These are phyloP conservation scores for Drosophila tsacasi DNA, from an alignment of 1,140 invertebrate genomes.

Conservation along the genomic window DNA sequence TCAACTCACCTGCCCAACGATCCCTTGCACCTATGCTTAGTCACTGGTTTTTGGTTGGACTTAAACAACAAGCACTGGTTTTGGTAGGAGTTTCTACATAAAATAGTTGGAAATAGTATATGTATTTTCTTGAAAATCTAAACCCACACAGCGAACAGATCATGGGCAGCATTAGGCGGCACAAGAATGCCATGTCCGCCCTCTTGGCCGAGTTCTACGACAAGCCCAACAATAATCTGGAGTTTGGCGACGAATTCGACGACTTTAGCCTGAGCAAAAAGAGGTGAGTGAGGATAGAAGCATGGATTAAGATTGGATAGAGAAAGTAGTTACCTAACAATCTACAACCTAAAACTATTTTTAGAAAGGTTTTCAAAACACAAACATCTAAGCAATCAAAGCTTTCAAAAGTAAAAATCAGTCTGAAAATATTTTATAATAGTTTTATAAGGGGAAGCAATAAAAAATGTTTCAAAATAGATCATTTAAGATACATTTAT, in stretches of 20 bases:
- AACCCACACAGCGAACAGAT: constrained; percentile 89
- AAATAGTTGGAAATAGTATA: constrained; percentile 6
- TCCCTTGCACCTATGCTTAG: constrained; percentile 57
- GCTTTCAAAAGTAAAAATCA: not conserved
- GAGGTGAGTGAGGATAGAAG: constrained; percentile 51
- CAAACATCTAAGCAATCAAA: not conserved
- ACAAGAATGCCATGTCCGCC: constrained; percentile 89
- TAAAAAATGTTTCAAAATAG: not conserved
- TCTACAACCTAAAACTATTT: not conserved
- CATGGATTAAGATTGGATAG: too few species aligned
- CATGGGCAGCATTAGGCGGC: constrained; percentile 89
- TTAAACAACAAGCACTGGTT: constrained; percentile 5
- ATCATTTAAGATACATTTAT: not conserved
- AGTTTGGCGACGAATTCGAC: constrained; percentile 80
- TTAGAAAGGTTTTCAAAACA: not conserved
- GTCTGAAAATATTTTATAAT: not conserved
- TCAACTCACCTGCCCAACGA: constrained; percentile 35
- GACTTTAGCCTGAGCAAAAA: constrained; percentile 73
- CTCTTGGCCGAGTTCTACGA: constrained; percentile 90
- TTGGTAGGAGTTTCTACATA: not conserved
- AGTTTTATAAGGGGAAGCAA: not conserved
- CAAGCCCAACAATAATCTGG: constrained; percentile 83
- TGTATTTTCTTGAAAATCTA: constrained; percentile 18
- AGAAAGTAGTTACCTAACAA: not conserved
- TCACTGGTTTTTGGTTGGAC: constrained; percentile 54